Conservation (phyloP, 2,797 vertebrate species). For the Danio tinwini region DNA sequence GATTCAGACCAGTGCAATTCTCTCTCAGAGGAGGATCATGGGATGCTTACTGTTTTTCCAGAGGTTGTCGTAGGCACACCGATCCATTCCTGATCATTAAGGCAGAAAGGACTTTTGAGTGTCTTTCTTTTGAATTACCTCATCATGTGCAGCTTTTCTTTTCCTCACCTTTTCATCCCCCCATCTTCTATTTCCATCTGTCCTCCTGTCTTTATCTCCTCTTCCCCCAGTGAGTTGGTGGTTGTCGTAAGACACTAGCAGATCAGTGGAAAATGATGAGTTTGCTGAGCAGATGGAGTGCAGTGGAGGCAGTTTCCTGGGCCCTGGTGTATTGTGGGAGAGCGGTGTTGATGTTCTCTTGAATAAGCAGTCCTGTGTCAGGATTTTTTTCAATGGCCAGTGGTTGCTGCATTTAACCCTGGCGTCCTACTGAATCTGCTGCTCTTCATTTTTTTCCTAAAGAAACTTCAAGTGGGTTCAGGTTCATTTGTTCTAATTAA, state of each 20-base stretch:
- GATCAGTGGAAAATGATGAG: conserved; percentile 32
- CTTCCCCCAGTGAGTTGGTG: conserved; percentile 33
- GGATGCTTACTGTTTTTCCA: conserved; percentile 32
- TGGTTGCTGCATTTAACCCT: conserved; percentile 50
- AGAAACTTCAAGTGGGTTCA: background rate
- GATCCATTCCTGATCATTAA: conserved; percentile 23
- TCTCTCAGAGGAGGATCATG: conserved; percentile 33
- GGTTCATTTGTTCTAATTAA: conserved; percentile 16
- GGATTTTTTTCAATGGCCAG: conserved; percentile 41
- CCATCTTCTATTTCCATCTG: conserved; percentile 53
- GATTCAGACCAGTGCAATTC: conserved; percentile 16
- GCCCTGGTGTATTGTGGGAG: conserved; percentile 44
- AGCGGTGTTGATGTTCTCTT: conserved; percentile 46
- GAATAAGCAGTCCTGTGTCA: conserved; percentile 52
- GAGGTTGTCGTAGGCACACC: background rate
- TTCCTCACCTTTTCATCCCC: conserved; percentile 22
- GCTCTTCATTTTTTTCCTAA: background rate
- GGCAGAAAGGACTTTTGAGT: background rate
- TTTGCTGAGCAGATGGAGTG: conserved; percentile 48
- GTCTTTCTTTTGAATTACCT: conserved; percentile 21
- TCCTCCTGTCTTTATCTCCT: conserved; percentile 36
- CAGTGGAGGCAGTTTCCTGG: conserved; percentile 43
- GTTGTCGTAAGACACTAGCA: conserved; percentile 47
- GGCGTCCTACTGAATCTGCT: conserved; percentile 34
- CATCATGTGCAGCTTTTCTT: conserved; percentile 9